A percentile compares a stretch with the other conserved stretches of the same genome.
Evolutionary conservation across 1,140 invertebrate species (phyloP).

Genomic region (Drosophila lowei): DNA sequence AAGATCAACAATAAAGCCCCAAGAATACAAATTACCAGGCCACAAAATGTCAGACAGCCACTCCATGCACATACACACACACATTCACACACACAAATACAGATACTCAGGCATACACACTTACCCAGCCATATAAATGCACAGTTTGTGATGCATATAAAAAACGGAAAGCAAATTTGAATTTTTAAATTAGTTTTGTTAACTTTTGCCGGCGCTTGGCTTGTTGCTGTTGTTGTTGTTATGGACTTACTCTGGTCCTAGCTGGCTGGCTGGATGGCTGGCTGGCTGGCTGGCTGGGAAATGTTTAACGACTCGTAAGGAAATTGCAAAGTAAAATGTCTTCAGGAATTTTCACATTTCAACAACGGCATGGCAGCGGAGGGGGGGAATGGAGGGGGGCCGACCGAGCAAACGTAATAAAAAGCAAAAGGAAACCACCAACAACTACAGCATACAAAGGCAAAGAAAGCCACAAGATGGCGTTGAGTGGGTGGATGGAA

Average conservation of each 20-base stretch:
- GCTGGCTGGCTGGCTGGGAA: slow-evolving; percentile 63
- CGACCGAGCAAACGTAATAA: slow-evolving; percentile 69
- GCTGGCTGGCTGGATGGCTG: slow-evolving; percentile 35
- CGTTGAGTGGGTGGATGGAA: slow-evolving; percentile 37
- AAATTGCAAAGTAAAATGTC: slow-evolving; percentile 82
- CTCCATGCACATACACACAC: slow-evolving; percentile 7
- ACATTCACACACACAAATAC: not conserved
- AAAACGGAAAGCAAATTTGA: slow-evolving; percentile 81
- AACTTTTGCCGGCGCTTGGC: slow-evolving; percentile 56
- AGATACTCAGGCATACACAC: slow-evolving; percentile 18
- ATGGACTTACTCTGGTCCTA: slow-evolving; percentile 10
- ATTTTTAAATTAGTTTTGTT: slow-evolving; percentile 82
- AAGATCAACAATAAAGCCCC: slow-evolving; percentile 76
- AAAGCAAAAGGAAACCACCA: slow-evolving; percentile 60
- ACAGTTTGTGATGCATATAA: slow-evolving; percentile 80
- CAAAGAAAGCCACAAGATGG: slow-evolving; percentile 70
- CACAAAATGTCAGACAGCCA: slow-evolving; percentile 51
- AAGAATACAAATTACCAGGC: slow-evolving; percentile 76
- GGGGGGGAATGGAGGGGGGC: not conserved
- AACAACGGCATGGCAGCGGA: slow-evolving; percentile 47
- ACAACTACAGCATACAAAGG: slow-evolving; percentile 39
- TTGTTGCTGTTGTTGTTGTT: slow-evolving; percentile 36
- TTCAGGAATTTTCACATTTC: slow-evolving; percentile 80
- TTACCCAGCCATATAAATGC: slow-evolving; percentile 69
- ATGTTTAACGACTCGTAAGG: slow-evolving; percentile 82